Conservation (phyloP, 1,140 invertebrate genomes). For the Lordiphosa clarofinis region DNA sequence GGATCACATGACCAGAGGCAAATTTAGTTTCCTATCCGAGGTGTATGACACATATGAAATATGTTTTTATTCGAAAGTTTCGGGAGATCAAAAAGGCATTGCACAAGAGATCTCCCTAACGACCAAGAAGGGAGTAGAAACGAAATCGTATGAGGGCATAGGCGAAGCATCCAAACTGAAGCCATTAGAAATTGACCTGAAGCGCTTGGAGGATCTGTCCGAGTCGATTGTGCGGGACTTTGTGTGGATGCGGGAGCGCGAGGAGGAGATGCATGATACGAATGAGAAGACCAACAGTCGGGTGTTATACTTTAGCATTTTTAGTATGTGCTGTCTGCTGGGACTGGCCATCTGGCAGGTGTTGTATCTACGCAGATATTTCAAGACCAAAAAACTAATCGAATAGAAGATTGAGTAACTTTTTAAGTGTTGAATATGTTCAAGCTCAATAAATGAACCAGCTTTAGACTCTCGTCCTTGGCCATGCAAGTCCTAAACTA, state of each 20-base stretch:
- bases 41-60: conserved; percentile 98
- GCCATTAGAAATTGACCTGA: conserved; percentile 97
- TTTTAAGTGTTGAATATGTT: no score
- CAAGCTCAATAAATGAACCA: no score
- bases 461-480: no score
- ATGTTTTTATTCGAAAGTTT: conserved; percentile 93
- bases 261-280: conserved; percentile 98
- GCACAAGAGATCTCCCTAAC: conserved; percentile 92
- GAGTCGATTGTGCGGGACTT: conserved; percentile 98
- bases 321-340: conserved; percentile 97
- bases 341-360: conserved; percentile 98
- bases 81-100: conserved; percentile 87
- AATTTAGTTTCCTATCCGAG: conserved; percentile 98
- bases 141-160: conserved; percentile 97
- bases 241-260: conserved; percentile 95
- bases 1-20: conserved; percentile 93
- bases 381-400: conserved; percentile 99
- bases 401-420: conserved; percentile 83
- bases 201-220: conserved; percentile 96
- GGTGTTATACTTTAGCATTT: conserved; percentile 98
- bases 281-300: conserved; percentile 98
- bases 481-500: no score
- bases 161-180: conserved; percentile 98
- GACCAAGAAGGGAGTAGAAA: conserved; percentile 97
- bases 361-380: conserved; percentile 96